These are phyloP conservation scores for Sebastes hubbsi DNA, from an alignment of 2,797 vertebrate genomes.

Conservation along the genomic window DNA sequence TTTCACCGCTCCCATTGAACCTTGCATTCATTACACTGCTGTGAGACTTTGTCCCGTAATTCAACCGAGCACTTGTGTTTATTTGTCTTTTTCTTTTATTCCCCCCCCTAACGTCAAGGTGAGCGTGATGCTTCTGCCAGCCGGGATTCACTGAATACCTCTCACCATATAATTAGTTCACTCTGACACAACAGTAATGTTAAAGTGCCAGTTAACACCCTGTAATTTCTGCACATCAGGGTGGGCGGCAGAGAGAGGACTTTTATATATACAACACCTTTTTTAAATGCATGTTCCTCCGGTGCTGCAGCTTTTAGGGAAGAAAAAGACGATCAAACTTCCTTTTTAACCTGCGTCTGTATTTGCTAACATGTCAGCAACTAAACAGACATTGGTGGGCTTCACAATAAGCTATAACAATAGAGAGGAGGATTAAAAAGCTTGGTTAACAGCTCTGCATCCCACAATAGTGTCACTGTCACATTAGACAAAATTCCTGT, in stretches of 20 bases:
- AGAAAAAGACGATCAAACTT: not conserved
- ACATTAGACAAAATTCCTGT: not conserved
- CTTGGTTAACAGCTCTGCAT: not conserved
- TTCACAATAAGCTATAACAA: not conserved
- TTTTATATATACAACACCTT: not conserved
- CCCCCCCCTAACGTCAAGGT: not conserved
- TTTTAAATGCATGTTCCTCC: not conserved
- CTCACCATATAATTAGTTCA: slow-evolving; percentile 28
- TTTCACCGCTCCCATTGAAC: slow-evolving; percentile 45
- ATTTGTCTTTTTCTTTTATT: not conserved
- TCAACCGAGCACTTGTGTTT: not conserved
- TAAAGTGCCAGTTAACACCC: slow-evolving; percentile 13
- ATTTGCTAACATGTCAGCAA: not conserved
- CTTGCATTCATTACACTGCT: slow-evolving; percentile 22
- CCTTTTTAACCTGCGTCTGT: not conserved
- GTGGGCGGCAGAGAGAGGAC: slow-evolving; percentile 4
- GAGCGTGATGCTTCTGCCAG: not conserved
- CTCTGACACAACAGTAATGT: not conserved
- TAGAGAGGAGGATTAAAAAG: not conserved
- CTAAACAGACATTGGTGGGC: not conserved
- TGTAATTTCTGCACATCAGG: slow-evolving; percentile 27
- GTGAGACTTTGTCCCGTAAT: not conserved
- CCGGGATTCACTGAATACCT: not conserved
- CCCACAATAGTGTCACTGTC: too few species aligned
- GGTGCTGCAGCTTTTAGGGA: not conserved